Conservation (phyloP, 2,797 vertebrate genomes). For the Scolopax bukidnonensis region DNA sequence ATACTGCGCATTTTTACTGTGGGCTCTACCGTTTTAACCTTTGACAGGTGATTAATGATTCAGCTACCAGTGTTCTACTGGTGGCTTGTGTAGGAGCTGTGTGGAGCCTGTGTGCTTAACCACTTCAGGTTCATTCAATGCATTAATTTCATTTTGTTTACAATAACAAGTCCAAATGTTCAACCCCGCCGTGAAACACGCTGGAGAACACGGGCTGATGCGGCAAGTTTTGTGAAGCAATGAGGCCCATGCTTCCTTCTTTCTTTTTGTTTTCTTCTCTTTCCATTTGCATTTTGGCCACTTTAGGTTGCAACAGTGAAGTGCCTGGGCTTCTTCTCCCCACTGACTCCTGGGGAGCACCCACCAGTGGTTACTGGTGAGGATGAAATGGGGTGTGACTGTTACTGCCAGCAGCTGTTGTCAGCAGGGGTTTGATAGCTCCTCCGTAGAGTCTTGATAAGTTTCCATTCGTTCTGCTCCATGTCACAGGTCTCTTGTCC, state of each 20-base stretch:
- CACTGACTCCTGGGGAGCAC: not conserved
- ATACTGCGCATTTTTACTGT: not conserved
- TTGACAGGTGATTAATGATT: slow-evolving; percentile 42
- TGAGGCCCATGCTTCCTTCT: not conserved
- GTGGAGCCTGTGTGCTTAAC: not conserved
- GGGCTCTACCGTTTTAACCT: not conserved
- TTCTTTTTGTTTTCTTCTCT: not conserved
- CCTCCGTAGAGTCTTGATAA: not conserved
- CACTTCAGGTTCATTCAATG: not conserved
- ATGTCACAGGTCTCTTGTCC: not conserved
- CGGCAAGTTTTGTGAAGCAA: not conserved
- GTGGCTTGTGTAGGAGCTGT: not conserved
- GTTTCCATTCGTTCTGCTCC: not conserved
- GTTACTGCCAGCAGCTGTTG: fast-evolving
- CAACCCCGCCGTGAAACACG: not conserved
- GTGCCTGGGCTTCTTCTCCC: not conserved
- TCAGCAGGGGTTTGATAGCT: not conserved
- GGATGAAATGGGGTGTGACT: not conserved
- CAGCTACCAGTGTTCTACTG: not conserved
- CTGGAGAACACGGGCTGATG: not conserved
- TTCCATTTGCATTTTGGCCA: not conserved
- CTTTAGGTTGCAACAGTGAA: not conserved
- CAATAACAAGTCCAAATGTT: not conserved
- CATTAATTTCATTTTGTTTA: not conserved
- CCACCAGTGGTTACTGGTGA: not conserved